Base-by-base conservation (phyloP, 2,888 invertebrate species). In the Coelopa pilipes region DNA sequence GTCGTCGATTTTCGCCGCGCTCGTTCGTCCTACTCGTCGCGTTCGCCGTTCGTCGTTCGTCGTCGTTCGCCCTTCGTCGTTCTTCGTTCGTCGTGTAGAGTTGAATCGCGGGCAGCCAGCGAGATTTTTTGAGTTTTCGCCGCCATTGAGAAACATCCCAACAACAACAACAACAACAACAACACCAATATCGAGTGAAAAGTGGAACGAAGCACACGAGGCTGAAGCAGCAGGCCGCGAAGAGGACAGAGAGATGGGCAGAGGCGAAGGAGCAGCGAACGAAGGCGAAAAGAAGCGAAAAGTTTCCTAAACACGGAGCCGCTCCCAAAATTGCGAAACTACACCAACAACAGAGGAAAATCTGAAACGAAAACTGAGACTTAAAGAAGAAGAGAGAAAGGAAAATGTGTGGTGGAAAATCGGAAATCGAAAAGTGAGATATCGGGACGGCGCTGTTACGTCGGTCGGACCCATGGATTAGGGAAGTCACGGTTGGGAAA, bases 281-380 rank as follows among this genome's bases (percentile, higher is more conserved):
- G 15, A 67, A 34, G 50, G 46, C 24, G 21, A 69, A 59, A 47
- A 49, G 49, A 66, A 66, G 4, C 49, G 15, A 47, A n/a, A 73
- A 59, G 24, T 74, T 71, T 53, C 45, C 66, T 50, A 65, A 72
- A 68, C 75, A 68, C 70, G 65, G 74, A 75, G 77, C 76, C 75
- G 77, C 76, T 77, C 74, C 75, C 74, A 76, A 77, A 71, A 75
- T 73, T 75, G 72, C 73, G 73, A 76, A 74, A 70, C 59, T 55
- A 66, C 68, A 70, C 49, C 66, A 74, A 76, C 19, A 74, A 72
- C 73, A 57, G 13, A 45, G 7, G 49, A 49, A 53, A n/a, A 67
- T 24, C 59, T 34, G 34, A 34, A 34, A 34, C 34, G 34, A 34
- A n/a, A 73, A 71, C 67, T 34, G 50, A 7, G 50, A 15, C 15